Percentiles rank a stretch among this genome's conserved stretches.
Conservation (phyloP, 2,888 invertebrate genomes). For the Pandemis corylana region DNA sequence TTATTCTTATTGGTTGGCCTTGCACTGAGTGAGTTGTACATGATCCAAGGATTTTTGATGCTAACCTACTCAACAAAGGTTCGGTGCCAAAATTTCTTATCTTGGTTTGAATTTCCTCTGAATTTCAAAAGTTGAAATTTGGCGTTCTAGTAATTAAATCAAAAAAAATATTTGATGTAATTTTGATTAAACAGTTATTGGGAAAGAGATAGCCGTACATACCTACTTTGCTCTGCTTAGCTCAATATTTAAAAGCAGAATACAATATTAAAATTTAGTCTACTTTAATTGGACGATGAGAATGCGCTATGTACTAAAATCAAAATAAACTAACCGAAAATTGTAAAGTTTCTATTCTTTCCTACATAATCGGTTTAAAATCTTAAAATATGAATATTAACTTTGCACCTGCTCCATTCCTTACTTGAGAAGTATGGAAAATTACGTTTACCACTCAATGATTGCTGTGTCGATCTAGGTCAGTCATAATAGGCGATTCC, state of each 20-base stretch:
- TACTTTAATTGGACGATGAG: too few relatives aligned
- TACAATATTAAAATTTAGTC: too few relatives aligned
- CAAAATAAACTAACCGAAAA: background rate
- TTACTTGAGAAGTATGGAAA: background rate
- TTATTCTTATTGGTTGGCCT: slow-evolving; percentile 5
- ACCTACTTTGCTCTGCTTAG: too few relatives aligned
- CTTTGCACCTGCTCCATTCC: background rate
- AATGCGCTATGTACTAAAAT: too few relatives aligned
- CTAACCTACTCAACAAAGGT: slow-evolving; percentile 1
- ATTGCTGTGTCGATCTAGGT: slow-evolving; percentile 64
- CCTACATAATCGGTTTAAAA: background rate
- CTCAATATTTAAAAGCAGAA: too few relatives aligned
- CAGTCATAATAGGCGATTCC: slow-evolving; percentile 72
- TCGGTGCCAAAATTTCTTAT: slow-evolving; percentile 11
- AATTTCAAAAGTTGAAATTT: background rate
- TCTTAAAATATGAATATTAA: background rate
- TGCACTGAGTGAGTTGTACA: slow-evolving; percentile 12
- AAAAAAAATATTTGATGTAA: too few relatives aligned
- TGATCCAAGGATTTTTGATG: slow-evolving; percentile 12
- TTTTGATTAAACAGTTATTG: too few relatives aligned
- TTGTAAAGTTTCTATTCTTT: background rate
- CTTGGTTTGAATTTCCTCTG: background rate
- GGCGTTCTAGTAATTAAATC: too few relatives aligned
- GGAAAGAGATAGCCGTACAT: background rate
- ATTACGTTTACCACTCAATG: slow-evolving; percentile 26